Evolutionary conservation across 2,797 vertebrate genomes (phyloP), one percentile per base, ranked within the genome.

Genomic region (Sorex maritimensis): DNA sequence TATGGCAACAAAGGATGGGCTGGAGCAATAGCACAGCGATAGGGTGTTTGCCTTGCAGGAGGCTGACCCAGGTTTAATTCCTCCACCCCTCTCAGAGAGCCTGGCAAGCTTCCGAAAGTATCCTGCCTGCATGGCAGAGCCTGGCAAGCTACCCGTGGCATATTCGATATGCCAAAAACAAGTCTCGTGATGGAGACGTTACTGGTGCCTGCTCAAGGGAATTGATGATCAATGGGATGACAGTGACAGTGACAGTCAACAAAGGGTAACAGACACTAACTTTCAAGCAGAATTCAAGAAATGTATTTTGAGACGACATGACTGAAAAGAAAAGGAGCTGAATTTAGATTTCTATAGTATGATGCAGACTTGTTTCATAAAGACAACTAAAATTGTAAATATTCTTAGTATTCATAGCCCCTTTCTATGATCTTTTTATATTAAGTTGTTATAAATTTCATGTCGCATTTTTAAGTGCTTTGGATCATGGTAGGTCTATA

Each of bases 241-340:
- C 34, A 34, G 34, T 34, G 34, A 34, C 34, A 34, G 34, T 34
- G 34, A 34, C 34, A 34, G 34, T 61, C 61, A 21, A 74, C 0
- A 2, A 19, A 81, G 44, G n/a, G 88, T 17, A 91, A 28, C n/a
- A 81, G 65, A 72, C 5, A 73, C 2, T 77, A 74, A 38, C 67
- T 86, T 86, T 79, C 61, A 68, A 86, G 84, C 67, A 74, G 3
- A 94, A 78, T 71, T 74, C 71, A 75, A 74, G 80, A 94, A 75
- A 81, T 4, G 44, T 14, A 83, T 12, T 46, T 78, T 77, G 78
- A 92, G 34, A 65, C 63, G 72, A 61, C 8, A 75, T 84, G 30
- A 87, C 71, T 12, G 91, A 86, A 90, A 90, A 83, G 82, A 91
- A 91, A 92, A 80, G 41, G 41, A 44, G 30, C 6, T 68, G 69